These are phyloP conservation scores for Brachionichthys hirsutus DNA, from an alignment of 2,113 vertebrate species.

Conservation along the genomic window DNA sequence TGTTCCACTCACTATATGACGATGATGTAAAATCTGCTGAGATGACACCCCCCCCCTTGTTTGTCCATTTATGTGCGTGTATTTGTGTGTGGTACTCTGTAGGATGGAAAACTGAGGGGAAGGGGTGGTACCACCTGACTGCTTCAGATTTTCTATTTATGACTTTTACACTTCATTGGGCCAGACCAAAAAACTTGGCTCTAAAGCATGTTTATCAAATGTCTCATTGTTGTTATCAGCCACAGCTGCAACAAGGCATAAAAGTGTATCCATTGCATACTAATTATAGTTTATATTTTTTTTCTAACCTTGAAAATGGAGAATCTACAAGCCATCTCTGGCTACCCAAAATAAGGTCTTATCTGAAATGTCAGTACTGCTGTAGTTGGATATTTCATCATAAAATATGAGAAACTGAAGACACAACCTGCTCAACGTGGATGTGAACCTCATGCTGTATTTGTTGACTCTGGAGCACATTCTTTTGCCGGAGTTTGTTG, in stretches of 20 bases:
- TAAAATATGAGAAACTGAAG: conserved; percentile 41
- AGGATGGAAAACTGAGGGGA: conserved; percentile 14
- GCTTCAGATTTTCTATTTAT: conserved; percentile 75
- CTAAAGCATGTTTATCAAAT: conserved; percentile 68
- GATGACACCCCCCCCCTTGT: no score
- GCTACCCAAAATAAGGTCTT: not conserved
- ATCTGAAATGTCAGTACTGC: conserved; percentile 25
- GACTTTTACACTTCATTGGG: conserved; percentile 71
- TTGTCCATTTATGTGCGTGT: not conserved
- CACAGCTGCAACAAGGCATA: conserved; percentile 43
- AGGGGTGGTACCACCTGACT: conserved; percentile 46
- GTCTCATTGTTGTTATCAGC: conserved; percentile 54
- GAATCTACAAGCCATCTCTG: conserved; percentile 18
- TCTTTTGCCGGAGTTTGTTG: conserved; percentile 5
- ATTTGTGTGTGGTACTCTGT: conserved; percentile 4
- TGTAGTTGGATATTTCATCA: conserved; percentile 35
- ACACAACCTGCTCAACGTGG: conserved; percentile 1
- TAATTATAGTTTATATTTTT: not conserved
- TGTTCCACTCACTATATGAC: conserved; percentile 15
- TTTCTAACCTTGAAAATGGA: conserved; percentile 40
- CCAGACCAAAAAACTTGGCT: conserved; percentile 63
- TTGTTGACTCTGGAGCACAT: no score
- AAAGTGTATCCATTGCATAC: conserved; percentile 26
- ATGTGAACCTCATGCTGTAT: no score
- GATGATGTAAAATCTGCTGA: not conserved